Evolutionary conservation across 2,113 vertebrate genomes (phyloP), one percentile per base, ranked within the genome.

Genomic region (Equus quagga): DNA sequence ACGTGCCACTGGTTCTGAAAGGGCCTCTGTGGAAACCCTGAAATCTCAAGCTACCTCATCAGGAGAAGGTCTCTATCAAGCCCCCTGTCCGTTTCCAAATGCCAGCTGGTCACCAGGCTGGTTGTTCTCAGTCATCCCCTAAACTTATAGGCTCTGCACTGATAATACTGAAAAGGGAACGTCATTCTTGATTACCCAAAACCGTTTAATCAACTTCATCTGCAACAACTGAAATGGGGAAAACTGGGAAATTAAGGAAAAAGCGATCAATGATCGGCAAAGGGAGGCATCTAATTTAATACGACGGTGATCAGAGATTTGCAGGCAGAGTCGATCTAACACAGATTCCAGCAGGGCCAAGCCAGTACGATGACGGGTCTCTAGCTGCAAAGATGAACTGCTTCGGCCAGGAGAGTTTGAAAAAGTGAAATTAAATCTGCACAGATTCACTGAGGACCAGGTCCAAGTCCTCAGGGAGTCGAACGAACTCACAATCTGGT

Each of bases 231-330:
- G 41, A 87, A 75, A 18, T 76, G 92, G 58, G 18, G 28, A 13
- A 8, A 21, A 83, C 80, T 6, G 15, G 81, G 94, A 98, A 80
- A 86, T 95, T 95, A 97, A 95, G 85, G 69, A 70, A 97, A 67
- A 79, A 49, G 72, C 86, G 84, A 72, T 92, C 78, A 49, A 67
- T 1, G 64, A 88, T 49, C 2, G 46, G 95, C 76, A 36, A 64
- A n/a, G 58, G 21, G 76, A 91, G 64, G 15, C 72, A 33, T 28
- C 60, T 17, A 49, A 67, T 65, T 84, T 64, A 60, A 65, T 78
- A 46, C 46, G 96, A 81, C 58, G 62, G 79, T 36, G 31, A 73
- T 83, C 83, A 82, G 89, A 94, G 67, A 36, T 91, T 1, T 72
- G 92, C 78, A 93, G 96, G 93, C 84, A 96, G 96, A 97, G 46